A percentile compares a stretch with the other conserved stretches of the same genome.
Evolutionary conservation across 2,797 vertebrate genomes (phyloP).

Genomic region (Phalloptychus januarius): DNA sequence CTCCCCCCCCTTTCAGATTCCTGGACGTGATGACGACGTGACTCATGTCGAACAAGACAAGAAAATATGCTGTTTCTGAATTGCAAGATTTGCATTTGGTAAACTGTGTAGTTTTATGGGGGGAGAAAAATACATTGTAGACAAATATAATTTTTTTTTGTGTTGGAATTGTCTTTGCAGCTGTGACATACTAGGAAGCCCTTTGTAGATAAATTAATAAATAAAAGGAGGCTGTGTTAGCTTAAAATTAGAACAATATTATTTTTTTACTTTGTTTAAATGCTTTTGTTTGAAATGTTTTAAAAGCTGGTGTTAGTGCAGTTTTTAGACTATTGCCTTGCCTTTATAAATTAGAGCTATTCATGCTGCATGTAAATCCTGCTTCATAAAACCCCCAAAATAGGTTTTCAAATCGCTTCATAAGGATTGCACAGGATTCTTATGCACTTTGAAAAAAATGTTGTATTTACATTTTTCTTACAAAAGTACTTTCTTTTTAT

Average conservation of each 20-base stretch:
- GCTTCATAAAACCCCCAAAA: background rate
- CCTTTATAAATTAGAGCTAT: background rate
- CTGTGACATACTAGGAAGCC: background rate
- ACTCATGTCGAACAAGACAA: background rate
- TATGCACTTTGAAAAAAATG: rapidly evolving
- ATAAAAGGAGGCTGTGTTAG: background rate
- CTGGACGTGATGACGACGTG: constrained; percentile 19
- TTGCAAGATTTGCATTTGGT: background rate
- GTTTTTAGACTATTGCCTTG: background rate
- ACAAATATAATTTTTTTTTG: too few relatives aligned
- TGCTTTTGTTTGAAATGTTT: background rate
- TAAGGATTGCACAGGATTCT: background rate
- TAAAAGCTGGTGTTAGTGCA: background rate
- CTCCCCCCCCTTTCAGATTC: background rate
- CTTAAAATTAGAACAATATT: background rate
- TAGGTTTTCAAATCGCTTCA: background rate
- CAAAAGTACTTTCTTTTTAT: too few relatives aligned
- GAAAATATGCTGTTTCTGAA: background rate
- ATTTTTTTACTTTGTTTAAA: background rate
- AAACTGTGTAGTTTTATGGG: background rate
- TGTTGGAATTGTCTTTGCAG: background rate
- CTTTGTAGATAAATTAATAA: background rate
- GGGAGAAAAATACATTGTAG: background rate
- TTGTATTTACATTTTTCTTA: background rate
- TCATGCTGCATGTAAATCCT: background rate